phyloP scores from a whole-genome alignment of 2,888 invertebrate species.

The Ligdia adustata region DNA sequence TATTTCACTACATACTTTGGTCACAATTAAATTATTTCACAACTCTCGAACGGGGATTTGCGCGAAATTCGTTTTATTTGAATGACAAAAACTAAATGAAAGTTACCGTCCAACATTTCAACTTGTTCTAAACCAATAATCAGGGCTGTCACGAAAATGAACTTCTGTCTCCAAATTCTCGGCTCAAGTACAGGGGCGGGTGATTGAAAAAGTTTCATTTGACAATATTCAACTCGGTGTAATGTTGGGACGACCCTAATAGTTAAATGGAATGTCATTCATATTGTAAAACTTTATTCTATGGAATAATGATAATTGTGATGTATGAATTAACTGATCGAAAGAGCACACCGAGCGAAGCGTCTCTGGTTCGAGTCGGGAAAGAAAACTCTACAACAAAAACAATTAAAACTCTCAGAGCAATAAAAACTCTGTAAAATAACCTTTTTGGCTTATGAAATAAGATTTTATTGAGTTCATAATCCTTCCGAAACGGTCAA shows the following conservation, averaged over 20 bases:
- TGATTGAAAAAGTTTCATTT: constrained; percentile 40
- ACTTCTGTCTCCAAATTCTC: constrained; percentile 10
- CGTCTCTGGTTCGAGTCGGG: no score
- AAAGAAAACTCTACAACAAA: no score
- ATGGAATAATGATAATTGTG: no score
- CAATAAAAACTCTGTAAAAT: no score
- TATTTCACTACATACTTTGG: background rate
- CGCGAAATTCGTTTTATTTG: constrained; percentile 6
- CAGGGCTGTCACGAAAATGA: constrained; percentile 20
- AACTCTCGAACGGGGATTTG: background rate
- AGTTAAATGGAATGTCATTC: no score
- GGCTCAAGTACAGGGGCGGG: constrained; percentile 15
- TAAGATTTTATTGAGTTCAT: no score
- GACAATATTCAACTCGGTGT: constrained; percentile 28
- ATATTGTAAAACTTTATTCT: no score
- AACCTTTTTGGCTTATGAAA: no score
- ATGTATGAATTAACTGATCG: no score
- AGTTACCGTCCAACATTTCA: constrained; percentile 9
- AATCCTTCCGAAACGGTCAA: no score
- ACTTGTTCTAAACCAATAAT: constrained; percentile 10
- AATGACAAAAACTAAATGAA: constrained; percentile 12
- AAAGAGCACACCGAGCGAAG: no score
- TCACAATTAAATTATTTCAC: background rate
- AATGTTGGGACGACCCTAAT: background rate
- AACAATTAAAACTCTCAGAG: no score